Evolutionary conservation across 1,140 invertebrate species (phyloP), one percentile per base, ranked within the genome.

Genomic region (Hycleus phaleratus): DNA sequence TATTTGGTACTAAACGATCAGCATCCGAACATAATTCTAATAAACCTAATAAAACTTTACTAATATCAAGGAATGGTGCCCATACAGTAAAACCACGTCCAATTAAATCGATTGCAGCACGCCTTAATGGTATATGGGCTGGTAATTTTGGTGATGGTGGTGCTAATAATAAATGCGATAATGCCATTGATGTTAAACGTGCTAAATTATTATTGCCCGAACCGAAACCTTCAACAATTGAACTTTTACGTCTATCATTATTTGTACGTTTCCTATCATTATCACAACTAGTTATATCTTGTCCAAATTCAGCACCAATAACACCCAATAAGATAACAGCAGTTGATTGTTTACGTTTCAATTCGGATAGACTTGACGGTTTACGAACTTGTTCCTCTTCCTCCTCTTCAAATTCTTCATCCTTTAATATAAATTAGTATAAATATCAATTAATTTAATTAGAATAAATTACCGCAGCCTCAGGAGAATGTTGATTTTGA

Each of bases 1-100:
- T 89, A 66, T 92, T 97, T 6, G 93, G 93, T 12, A 96, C 90
- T 40, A 95, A 77, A 72, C 90, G 91, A 67, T 97, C 93, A 2
- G 90, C 87, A 70, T 97, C 93, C 47, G 93, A 93, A 71, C 94
- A 96, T 72, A 98, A 85, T 74, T 98, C 95, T 39, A 99, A 76
- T 3, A 98, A 76, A 51, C 91, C 82, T 1, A 95, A 76, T 18
- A 97, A 74, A 26, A 97, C 89, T 75, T 93, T 93, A 38, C 94
- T 95, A 46, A 98, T 94, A 75, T 99, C 96, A 18, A 99, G 73
- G 74, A 98, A 97, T 0, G 95, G 95, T 74, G 99, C 95, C 97
- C 97, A 99, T 0, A 98, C 93, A 0, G 92, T 94, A 73, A 99
- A 99, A 26, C 97, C 97, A 46, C 96, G 81, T 1, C 97, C 91